Conservation (phyloP, 2,113 vertebrate species). For the Thunnus maccoyii region DNA sequence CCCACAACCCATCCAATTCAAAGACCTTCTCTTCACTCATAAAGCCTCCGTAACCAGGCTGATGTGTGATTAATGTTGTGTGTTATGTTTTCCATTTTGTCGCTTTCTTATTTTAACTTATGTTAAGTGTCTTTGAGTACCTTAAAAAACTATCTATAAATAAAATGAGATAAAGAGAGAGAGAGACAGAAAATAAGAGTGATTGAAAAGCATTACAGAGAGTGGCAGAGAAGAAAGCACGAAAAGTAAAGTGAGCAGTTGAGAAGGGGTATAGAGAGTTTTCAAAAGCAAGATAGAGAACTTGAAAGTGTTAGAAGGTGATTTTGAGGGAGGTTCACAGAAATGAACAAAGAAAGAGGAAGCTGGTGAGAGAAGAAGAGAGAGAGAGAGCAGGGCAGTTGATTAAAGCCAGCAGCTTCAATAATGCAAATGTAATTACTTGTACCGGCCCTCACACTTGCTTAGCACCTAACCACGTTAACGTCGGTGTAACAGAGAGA, state of each 20-base stretch:
- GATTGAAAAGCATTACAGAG: constrained; percentile 15
- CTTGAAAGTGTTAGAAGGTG: not conserved
- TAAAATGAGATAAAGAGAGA: not conserved
- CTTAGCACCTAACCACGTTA: constrained; percentile 75
- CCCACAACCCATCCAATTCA: too few relatives aligned
- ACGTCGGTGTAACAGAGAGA: constrained; percentile 26
- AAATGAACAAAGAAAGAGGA: constrained; percentile 16
- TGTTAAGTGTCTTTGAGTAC: too few relatives aligned
- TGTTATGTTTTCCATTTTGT: too few relatives aligned
- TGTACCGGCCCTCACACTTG: constrained; percentile 68
- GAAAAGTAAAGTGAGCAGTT: not conserved
- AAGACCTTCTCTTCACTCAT: too few relatives aligned
- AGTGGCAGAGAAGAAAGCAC: not conserved
- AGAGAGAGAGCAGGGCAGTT: constrained; percentile 57
- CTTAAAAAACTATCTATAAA: too few relatives aligned
- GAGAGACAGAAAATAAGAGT: not conserved
- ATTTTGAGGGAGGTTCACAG: not conserved
- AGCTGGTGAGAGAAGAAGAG: not conserved
- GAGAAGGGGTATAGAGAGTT: not conserved
- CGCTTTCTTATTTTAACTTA: too few relatives aligned
- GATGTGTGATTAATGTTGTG: too few relatives aligned
- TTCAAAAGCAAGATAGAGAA: not conserved
- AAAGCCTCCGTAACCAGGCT: too few relatives aligned
- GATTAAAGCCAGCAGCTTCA: constrained; percentile 82
- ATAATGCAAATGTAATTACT: constrained; percentile 87